Conservation (phyloP, 2,888 invertebrate genomes). For the Lamellibrachia satsuma region DNA sequence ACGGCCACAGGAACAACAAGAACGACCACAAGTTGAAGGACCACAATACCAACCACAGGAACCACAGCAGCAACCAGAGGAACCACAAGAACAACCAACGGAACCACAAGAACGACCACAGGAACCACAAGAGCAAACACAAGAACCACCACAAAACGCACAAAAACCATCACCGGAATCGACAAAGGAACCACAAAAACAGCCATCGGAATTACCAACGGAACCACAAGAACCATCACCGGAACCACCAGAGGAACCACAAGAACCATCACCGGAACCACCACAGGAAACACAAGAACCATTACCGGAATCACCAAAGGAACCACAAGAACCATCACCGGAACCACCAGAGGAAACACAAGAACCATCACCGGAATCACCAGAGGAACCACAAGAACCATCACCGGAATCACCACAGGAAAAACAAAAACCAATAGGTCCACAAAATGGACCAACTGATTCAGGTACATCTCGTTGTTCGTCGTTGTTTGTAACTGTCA, state of each 20-base stretch:
- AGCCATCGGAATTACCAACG: not conserved
- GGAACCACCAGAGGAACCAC: constrained; percentile 31
- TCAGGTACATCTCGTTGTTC: too few relatives aligned
- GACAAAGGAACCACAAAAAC: constrained; percentile 29
- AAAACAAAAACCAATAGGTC: too few relatives aligned
- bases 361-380: constrained; percentile 32
- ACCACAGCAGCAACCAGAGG: too few relatives aligned
- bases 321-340: constrained; percentile 29
- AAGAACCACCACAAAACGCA: constrained; percentile 19
- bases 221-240: constrained; percentile 32
- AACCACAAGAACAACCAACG: not conserved
- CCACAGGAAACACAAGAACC: constrained; percentile 25
- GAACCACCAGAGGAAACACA: constrained; percentile 26
- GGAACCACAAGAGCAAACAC: constrained; percentile 13
- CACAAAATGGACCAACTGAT: too few relatives aligned
- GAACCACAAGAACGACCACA: constrained; percentile 32
- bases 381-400: constrained; percentile 29
- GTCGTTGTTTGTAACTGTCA: too few relatives aligned
- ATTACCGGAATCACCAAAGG: constrained; percentile 13
- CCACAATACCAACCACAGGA: not conserved
- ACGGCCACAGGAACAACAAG: constrained; percentile 27
- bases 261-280: constrained; percentile 13
- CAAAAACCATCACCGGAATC: constrained; percentile 17
- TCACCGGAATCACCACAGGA: not conserved
- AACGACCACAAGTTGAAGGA: constrained; percentile 27